Base-by-base conservation (phyloP, 2,888 invertebrate species). In the Conistra vaccinii region DNA sequence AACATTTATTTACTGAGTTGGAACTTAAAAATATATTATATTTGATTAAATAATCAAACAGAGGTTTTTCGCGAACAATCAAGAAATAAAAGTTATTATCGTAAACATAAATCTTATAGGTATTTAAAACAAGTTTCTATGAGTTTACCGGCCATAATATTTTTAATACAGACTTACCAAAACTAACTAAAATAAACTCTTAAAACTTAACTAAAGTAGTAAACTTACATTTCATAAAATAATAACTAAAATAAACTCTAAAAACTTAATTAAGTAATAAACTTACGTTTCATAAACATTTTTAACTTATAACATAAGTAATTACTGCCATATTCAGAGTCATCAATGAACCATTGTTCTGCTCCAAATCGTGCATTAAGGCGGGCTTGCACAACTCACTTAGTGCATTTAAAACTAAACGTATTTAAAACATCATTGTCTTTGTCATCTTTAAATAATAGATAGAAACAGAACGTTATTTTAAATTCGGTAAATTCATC, bases 101-200 rank as follows among this genome's bases (percentile, higher is more conserved):
- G 20, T 58, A 26, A 35, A 35, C 35, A 35, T 35, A 35, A 35
- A 35, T 35, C 35, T 35, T 35, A 35, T 35, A n/a, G 14, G 1
- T 42, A 78, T 78, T 45, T 61, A 10, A 61, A n/a, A 45, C 7
- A 53, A 57, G 5, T 55, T 23, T 9, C 7, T 55, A 55, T 32
- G 10, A 62, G 14, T 70, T 29, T 35, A 69, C 5, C 14, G 32
- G 55, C 42, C 10, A 29, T 55, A 29, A 61, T 20, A 67, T 61
- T 57, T n/a, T 20, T 32, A 61, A 78, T 74, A 80, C 26, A 78
- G 23, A 51, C 51, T 77, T 80, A 77, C 35, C 26, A 62, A 62
- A 71, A 81, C 12, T n/a, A 69, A 69, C 61, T 80, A n/a, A 77
- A 80, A 51, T 78, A 81, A 57, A 81, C 61, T 78, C 62, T 81